A percentile compares a stretch with the other conserved stretches of the same genome.
phyloP scores from a whole-genome alignment of 2,113 vertebrate genomes.

The Accipiter virgatus region DNA sequence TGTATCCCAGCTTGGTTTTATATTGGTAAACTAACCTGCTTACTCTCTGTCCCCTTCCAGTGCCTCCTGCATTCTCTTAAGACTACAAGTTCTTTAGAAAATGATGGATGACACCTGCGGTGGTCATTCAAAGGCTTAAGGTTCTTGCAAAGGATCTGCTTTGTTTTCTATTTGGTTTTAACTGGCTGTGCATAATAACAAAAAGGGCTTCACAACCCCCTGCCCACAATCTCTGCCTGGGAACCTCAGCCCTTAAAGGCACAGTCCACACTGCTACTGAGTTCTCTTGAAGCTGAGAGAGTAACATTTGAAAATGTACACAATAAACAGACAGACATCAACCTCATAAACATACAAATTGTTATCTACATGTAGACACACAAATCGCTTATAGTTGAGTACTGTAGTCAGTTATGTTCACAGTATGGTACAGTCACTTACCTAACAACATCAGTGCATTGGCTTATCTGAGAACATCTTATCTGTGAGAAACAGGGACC shows the following conservation, averaged over 20 bases:
- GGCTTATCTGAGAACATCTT: not conserved
- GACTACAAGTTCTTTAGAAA: not conserved
- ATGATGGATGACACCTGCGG: not conserved
- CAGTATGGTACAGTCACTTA: not conserved
- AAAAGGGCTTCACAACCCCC: not conserved
- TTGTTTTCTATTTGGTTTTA: constrained; percentile 13
- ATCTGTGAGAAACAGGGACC: not conserved
- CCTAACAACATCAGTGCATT: not conserved
- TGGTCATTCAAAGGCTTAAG: not conserved
- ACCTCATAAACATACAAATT: not conserved
- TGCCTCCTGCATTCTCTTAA: not conserved
- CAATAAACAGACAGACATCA: not conserved
- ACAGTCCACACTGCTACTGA: not conserved
- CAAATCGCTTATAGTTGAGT: not conserved
- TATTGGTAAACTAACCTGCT: not conserved
- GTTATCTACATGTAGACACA: not conserved
- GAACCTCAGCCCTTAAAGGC: not conserved
- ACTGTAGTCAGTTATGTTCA: not conserved
- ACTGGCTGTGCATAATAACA: not conserved
- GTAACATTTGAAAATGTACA: not conserved
- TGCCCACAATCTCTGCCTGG: not conserved
- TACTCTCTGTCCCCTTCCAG: not conserved
- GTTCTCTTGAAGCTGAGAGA: not conserved
- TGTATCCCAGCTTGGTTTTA: not conserved
- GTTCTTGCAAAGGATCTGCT: not conserved